phyloP scores from a whole-genome alignment of 2,797 vertebrate genomes.

The Antrozous pallidus region DNA sequence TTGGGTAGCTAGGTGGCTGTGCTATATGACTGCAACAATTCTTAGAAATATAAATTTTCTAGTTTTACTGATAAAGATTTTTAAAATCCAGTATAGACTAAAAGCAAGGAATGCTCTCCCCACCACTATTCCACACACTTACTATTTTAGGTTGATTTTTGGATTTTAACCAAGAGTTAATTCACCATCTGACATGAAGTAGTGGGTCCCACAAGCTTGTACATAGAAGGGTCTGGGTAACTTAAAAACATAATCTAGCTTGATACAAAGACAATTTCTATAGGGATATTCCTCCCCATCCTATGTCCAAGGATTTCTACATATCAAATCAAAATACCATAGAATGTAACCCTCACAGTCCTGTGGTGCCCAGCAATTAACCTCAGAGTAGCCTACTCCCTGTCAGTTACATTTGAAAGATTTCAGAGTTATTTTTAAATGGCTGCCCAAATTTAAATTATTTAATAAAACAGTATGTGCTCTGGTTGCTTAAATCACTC shows the following conservation, averaged over 20 bases:
- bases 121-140: neutral
- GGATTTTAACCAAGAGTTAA: conserved; percentile 26
- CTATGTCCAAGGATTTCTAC: neutral
- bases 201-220: neutral
- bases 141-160: neutral
- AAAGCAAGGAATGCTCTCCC: neutral
- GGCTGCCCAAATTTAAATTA: conserved; percentile 3
- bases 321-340: neutral
- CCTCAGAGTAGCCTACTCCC: neutral
- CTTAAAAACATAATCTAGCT: neutral
- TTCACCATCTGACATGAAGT: neutral
- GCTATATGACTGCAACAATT: neutral
- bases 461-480: conserved; percentile 10
- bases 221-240: neutral
- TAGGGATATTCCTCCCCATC: neutral
- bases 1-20: neutral
- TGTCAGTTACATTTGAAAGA: conserved; percentile 29
- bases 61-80: conserved; percentile 3
- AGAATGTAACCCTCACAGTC: neutral
- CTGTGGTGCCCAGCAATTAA: neutral
- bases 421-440: conserved; percentile 48
- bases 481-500: neutral
- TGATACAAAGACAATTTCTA: neutral
- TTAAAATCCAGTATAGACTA: neutral
- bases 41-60: conserved; percentile 17